Percentiles rank a stretch among this genome's conserved stretches.
Conservation (phyloP, 2,113 vertebrate species). For the Aptenodytes forsteri region DNA sequence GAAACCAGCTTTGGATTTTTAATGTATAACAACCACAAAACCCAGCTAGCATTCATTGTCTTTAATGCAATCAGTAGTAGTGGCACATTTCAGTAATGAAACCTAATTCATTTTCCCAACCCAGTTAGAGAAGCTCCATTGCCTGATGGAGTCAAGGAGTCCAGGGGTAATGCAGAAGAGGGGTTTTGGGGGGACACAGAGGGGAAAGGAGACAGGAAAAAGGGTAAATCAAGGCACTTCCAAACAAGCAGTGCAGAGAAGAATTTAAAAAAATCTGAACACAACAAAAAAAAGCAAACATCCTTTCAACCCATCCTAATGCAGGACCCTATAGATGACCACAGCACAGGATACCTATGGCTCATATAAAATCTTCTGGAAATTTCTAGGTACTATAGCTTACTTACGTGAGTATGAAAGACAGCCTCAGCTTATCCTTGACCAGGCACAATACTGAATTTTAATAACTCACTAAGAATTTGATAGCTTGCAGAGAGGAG, state of each 20-base stretch:
- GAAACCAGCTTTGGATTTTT: background rate
- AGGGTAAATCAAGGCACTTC: background rate
- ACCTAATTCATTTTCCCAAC: background rate
- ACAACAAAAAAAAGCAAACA: background rate
- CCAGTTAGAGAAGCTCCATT: background rate
- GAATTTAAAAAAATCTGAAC: background rate
- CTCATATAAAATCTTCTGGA: background rate
- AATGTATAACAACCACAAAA: background rate
- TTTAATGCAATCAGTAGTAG: background rate
- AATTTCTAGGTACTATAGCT: background rate
- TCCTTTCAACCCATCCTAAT: background rate
- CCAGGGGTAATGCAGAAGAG: accelerated
- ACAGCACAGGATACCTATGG: background rate
- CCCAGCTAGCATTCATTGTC: background rate
- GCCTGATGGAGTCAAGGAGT: background rate
- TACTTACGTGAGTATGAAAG: background rate
- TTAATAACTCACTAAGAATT: background rate
- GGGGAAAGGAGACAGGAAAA: background rate
- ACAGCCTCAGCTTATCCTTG: background rate
- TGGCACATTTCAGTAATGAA: background rate
- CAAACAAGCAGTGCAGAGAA: background rate
- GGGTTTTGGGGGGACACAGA: no score
- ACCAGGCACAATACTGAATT: slow-evolving; percentile 13
- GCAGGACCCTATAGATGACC: background rate
- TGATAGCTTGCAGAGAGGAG: background rate